phyloP scores from a whole-genome alignment of 2,888 invertebrate species.

The Calliscelio sp. region DNA sequence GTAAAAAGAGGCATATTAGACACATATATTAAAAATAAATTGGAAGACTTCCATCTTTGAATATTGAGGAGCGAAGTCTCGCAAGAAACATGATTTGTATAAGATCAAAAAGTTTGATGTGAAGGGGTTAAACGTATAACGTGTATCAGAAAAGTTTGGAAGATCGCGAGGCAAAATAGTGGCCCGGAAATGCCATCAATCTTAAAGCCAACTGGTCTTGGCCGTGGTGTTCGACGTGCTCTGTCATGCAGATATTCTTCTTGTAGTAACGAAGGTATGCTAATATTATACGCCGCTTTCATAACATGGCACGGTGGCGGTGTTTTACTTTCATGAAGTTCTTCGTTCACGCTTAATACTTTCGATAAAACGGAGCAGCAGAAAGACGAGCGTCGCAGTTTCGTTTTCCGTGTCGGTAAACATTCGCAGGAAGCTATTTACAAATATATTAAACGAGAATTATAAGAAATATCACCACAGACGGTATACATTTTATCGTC shows the following conservation, averaged over 20 bases:
- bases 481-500: no score
- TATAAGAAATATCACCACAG: no score
- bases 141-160: conserved; percentile 69
- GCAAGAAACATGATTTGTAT: conserved; percentile 54
- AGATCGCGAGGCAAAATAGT: conserved; percentile 64
- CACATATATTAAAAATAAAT: conserved; percentile 27
- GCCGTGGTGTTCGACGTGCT: conserved; percentile 77
- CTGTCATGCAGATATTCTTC: conserved; percentile 79
- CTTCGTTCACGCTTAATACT: conserved; percentile 77
- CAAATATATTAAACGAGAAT: conserved; percentile 25
- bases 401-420: conserved; percentile 71
- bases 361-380: conserved; percentile 70
- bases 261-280: conserved; percentile 76
- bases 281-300: conserved; percentile 79
- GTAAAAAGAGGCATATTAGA: no score
- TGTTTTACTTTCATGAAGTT: conserved; percentile 81
- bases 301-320: conserved; percentile 75
- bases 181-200: conserved; percentile 78
- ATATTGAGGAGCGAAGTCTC: conserved; percentile 33
- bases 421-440: conserved; percentile 51
- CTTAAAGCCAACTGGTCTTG: conserved; percentile 73
- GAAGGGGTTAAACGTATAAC: conserved; percentile 60
- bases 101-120: conserved; percentile 68
- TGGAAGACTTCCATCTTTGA: conserved; percentile 49
- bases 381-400: conserved; percentile 40